A percentile compares a stretch with the other conserved stretches of the same genome.
Conservation (phyloP, 2,797 vertebrate genomes). For the Lateolabrax maculatus region DNA sequence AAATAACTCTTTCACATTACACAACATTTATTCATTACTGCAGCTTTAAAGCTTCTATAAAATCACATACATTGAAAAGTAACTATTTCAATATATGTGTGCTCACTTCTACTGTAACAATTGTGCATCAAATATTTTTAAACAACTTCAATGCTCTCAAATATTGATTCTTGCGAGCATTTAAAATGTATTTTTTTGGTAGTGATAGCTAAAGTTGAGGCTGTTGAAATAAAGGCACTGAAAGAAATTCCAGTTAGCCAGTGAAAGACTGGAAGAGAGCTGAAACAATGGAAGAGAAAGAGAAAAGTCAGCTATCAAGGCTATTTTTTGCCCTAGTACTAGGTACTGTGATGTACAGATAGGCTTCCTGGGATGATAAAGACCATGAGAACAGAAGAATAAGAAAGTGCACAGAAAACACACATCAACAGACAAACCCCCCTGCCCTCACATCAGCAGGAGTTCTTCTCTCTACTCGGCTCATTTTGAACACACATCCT, state of each 20-base stretch:
- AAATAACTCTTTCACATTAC: background rate
- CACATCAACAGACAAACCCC: constrained; percentile 44
- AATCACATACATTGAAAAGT: background rate
- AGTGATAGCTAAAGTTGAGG: background rate
- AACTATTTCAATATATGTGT: background rate
- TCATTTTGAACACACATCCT: constrained; percentile 48
- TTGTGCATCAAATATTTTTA: background rate
- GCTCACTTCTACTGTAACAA: background rate
- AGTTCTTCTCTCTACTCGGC: constrained; percentile 38
- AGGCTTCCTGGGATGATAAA: constrained; percentile 30
- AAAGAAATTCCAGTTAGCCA: background rate
- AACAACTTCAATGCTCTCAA: background rate
- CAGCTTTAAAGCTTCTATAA: no score
- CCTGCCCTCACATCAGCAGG: constrained; percentile 36
- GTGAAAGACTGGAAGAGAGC: background rate
- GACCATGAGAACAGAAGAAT: constrained; percentile 25
- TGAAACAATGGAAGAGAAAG: background rate
- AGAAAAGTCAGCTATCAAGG: background rate
- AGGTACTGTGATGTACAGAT: constrained; percentile 29
- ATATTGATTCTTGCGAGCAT: background rate
- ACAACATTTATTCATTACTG: background rate
- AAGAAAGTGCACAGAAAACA: constrained; percentile 33
- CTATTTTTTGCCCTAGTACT: background rate
- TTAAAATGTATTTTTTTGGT: background rate
- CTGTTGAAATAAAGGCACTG: background rate